These are phyloP conservation scores for Falco biarmicus DNA, from an alignment of 2,797 vertebrate species.

Conservation along the genomic window DNA sequence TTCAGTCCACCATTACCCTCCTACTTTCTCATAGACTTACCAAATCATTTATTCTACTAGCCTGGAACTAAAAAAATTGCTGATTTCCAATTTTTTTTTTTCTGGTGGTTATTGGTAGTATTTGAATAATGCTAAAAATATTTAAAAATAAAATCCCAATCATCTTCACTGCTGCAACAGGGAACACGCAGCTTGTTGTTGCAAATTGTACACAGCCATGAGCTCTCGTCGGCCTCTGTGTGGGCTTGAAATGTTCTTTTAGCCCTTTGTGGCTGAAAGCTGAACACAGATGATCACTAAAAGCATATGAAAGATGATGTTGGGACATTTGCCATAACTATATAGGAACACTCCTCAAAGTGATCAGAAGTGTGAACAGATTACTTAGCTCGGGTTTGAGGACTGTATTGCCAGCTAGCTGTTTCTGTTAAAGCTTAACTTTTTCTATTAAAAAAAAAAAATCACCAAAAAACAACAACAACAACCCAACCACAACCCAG, in stretches of 20 bases:
- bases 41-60: not conserved
- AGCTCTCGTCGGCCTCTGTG: not conserved
- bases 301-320: not conserved
- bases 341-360: not conserved
- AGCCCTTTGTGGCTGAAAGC: slow-evolving; percentile 8
- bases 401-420: not conserved
- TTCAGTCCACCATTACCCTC: not conserved
- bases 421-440: not conserved
- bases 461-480: too few relatives aligned
- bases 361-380: not conserved
- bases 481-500: too few relatives aligned
- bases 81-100: not conserved
- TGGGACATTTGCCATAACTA: not conserved
- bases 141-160: not conserved
- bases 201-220: not conserved
- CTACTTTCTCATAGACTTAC: not conserved
- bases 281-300: not conserved
- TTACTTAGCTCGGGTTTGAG: not conserved
- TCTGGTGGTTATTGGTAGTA: not conserved
- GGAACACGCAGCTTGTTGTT: not conserved
- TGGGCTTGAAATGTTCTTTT: slow-evolving; percentile 11
- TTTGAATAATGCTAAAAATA: not conserved
- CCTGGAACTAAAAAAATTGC: not conserved
- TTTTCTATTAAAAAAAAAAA: not conserved
- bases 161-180: not conserved